Base-by-base conservation (phyloP, 2,113 vertebrate genomes). In the Tupaia tana region DNA sequence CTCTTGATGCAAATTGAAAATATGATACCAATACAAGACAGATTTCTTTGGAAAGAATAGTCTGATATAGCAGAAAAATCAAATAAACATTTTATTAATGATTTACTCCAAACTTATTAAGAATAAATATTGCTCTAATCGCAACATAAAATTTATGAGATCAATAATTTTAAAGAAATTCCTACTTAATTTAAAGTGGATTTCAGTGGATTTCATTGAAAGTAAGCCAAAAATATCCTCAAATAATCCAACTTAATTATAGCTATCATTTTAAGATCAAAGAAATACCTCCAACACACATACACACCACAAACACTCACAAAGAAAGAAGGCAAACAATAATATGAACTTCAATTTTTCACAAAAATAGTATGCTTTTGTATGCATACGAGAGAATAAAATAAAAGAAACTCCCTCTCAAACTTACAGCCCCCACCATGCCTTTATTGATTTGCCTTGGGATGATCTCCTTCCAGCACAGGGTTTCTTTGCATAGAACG, bases 361-460 rank as follows among this genome's bases (percentile, higher is more conserved):
- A 90, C 43, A 43, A 66, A 25, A 15, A 74, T 79, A 34, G 1
- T 29, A 34, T 70, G 15, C 19, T 79, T 34, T 86, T 52, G 22
- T 18, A 73, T 78, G 18, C 6, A 29, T 58, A 66, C 66, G 22
- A 91, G 11, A 90, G 13, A 92, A 74, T 63, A 13, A 78, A 61
- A 59, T 66, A 64, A 20, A 82, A 90, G 34, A 85, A 95, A 95
- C 22, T 88, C 29, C 25, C 19, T 93, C 63, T 74, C 16, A 66
- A 87, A 93, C 1, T 12, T 77, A 31, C 12, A 87, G 34, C 10
- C 67, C 20, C 66, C 18, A 34, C 80, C 87, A 87, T 86, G 67
- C 93, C 88, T 31, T 87, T 74, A 94, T 82, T 96, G 90, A 93
- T 95, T 97, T 93, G 71, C 95, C 64, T 73, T 90, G 63, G 66